Evolutionary conservation across 2,113 vertebrate species (phyloP).

Genomic region (Archocentrus centrarchus): DNA sequence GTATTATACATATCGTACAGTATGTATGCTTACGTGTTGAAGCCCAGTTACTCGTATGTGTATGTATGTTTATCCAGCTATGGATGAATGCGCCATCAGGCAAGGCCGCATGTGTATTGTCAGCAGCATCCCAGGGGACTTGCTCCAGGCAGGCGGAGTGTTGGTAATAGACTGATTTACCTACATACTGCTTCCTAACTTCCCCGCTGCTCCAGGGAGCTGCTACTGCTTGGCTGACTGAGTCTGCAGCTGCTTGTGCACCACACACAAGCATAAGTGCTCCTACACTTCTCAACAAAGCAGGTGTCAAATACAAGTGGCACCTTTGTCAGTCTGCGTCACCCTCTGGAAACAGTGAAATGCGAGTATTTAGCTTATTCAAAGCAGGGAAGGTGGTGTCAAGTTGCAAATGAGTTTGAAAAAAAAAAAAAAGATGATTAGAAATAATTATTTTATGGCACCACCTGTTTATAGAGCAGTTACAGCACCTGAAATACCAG

Average conservation of each 20-base stretch:
- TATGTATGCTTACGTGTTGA: conserved; percentile 23
- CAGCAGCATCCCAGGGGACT: conserved; percentile 58
- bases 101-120: conserved; percentile 58
- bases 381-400: conserved; percentile 8
- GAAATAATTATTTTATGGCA: conserved; percentile 38
- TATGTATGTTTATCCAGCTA: conserved; percentile 57
- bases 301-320: conserved; percentile 59
- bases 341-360: conserved; percentile 24
- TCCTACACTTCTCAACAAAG: conserved; percentile 30
- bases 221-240: conserved; percentile 47
- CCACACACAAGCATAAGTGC: background rate
- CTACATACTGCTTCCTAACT: conserved; percentile 58
- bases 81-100: conserved; percentile 61
- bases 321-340: conserved; percentile 43
- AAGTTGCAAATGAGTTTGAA: conserved; percentile 6
- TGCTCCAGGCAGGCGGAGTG: conserved; percentile 48
- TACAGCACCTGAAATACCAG: conserved; percentile 18
- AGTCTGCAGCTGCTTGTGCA: conserved; percentile 11
- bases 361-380: conserved; percentile 20
- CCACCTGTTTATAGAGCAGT: conserved; percentile 31
- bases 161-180: conserved; percentile 73
- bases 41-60: conserved; percentile 21
- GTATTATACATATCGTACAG: conserved; percentile 23
- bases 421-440: conserved; percentile 27
- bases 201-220: conserved; percentile 53